Evolutionary conservation across 2,888 invertebrate species (phyloP).

Genomic region (Drosophila borborema): DNA sequence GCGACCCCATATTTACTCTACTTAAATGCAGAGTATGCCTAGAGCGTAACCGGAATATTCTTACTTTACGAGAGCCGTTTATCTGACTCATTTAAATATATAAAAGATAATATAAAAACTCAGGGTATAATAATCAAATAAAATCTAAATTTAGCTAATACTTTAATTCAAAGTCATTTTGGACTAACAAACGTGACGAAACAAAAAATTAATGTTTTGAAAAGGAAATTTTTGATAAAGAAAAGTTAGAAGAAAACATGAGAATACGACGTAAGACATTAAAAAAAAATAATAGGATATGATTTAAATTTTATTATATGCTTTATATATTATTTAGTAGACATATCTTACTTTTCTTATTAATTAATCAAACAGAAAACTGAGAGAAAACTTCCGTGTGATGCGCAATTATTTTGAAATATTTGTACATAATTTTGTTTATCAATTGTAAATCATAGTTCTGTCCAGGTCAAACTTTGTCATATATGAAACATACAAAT

Average conservation of each 20-base stretch:
- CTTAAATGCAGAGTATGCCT: background rate
- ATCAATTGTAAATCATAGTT: slow-evolving; percentile 10
- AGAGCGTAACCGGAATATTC: background rate
- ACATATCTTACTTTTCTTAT: too few relatives aligned
- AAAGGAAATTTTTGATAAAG: background rate
- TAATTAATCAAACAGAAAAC: background rate
- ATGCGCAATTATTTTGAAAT: slow-evolving; percentile 15
- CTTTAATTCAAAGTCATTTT: slow-evolving; percentile 20
- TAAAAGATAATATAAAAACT: background rate
- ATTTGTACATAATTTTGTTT: slow-evolving; percentile 2
- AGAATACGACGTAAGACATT: background rate
- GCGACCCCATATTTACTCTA: background rate
- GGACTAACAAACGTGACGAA: background rate
- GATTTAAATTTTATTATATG: background rate
- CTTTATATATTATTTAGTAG: background rate
- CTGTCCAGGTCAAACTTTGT: slow-evolving; percentile 3
- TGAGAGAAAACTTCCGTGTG: slow-evolving; percentile 1
- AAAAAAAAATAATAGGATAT: background rate
- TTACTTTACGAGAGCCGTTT: slow-evolving; percentile 15
- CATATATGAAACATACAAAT: slow-evolving; percentile 20
- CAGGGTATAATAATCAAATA: background rate
- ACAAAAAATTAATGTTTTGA: background rate
- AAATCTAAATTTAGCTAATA: slow-evolving; percentile 30
- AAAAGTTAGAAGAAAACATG: background rate
- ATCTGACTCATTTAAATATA: slow-evolving; percentile 22